A percentile compares a stretch with the other conserved stretches of the same genome.
Evolutionary conservation across 2,888 invertebrate genomes (phyloP).

Genomic region (Calameuta idolon): DNA sequence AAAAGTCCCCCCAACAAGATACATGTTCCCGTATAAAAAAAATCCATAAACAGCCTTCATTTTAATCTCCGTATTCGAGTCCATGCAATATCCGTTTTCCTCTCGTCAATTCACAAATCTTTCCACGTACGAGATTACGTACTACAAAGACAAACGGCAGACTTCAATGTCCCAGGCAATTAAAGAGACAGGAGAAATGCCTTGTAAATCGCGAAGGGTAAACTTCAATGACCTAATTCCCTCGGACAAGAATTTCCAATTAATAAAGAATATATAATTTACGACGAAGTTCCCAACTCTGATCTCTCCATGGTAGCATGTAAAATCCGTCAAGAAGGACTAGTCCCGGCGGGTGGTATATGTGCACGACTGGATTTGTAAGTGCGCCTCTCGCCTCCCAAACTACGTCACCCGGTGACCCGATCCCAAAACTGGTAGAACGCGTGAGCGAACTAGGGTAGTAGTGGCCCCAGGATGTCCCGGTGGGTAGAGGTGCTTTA

Average conservation of each 20-base stretch:
- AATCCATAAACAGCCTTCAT: neutral
- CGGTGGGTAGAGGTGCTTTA: slow-evolving; percentile 7
- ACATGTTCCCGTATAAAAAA: neutral
- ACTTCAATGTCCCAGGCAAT: neutral
- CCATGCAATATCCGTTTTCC: neutral
- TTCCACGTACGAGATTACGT: neutral
- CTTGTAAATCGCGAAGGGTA: slow-evolving; percentile 2
- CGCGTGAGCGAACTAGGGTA: slow-evolving; percentile 59
- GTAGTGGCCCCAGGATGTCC: slow-evolving; percentile 46
- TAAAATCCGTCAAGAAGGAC: neutral
- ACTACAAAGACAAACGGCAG: neutral
- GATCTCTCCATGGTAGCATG: neutral
- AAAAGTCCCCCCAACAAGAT: neutral
- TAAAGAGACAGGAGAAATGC: neutral
- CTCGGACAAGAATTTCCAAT: slow-evolving; percentile 32
- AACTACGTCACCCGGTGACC: slow-evolving; percentile 57
- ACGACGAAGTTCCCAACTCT: neutral
- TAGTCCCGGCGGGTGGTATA: slow-evolving; percentile 11
- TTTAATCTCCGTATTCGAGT: neutral
- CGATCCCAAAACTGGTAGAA: slow-evolving; percentile 50
- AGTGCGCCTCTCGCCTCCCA: neutral
- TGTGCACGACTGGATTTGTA: slow-evolving; percentile 25
- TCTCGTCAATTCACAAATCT: neutral
- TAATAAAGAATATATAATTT: slow-evolving; percentile 32
- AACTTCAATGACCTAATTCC: slow-evolving; percentile 37